Conservation (phyloP, 2,888 invertebrate species). For the Drosophila pullipes region DNA sequence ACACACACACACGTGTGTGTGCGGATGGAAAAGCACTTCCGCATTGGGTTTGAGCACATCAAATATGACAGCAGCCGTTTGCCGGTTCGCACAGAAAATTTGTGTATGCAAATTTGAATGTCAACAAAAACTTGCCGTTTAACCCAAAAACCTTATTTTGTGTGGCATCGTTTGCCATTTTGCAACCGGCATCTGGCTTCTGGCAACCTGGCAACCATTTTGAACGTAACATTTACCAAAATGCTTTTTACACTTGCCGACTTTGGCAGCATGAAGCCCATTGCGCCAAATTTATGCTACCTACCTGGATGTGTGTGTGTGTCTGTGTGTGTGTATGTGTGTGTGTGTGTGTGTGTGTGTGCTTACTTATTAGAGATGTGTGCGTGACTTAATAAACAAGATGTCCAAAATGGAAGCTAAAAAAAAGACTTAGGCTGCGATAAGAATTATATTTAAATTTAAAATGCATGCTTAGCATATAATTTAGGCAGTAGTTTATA, state of each 20-base stretch:
- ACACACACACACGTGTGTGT: not conserved
- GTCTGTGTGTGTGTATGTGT: constrained; percentile 6
- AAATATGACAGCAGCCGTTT: constrained; percentile 73
- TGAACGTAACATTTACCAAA: constrained; percentile 58
- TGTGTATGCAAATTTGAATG: constrained; percentile 79
- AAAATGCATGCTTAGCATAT: not conserved
- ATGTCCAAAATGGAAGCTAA: not conserved
- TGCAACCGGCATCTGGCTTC: constrained; percentile 13
- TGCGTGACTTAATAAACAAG: constrained; percentile 40
- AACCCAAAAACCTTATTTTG: constrained; percentile 80
- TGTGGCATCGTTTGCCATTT: constrained; percentile 64
- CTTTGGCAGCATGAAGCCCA: constrained; percentile 60
- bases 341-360: constrained; percentile 17
- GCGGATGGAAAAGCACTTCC: constrained; percentile 62
- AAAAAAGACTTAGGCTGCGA: not conserved
- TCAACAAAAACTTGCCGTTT: constrained; percentile 80
- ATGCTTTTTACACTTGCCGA: constrained; percentile 48
- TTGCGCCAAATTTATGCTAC: constrained; percentile 61
- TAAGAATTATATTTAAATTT: constrained; percentile 2
- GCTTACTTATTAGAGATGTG: constrained; percentile 47
- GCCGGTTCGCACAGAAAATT: constrained; percentile 56
- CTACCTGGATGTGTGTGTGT: constrained; percentile 3
- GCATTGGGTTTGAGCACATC: constrained; percentile 72
- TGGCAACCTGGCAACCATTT: constrained; percentile 53
- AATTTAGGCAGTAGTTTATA: not conserved